Evolutionary conservation across 2,797 vertebrate genomes (phyloP).

Genomic region (Anolis apletophallus): DNA sequence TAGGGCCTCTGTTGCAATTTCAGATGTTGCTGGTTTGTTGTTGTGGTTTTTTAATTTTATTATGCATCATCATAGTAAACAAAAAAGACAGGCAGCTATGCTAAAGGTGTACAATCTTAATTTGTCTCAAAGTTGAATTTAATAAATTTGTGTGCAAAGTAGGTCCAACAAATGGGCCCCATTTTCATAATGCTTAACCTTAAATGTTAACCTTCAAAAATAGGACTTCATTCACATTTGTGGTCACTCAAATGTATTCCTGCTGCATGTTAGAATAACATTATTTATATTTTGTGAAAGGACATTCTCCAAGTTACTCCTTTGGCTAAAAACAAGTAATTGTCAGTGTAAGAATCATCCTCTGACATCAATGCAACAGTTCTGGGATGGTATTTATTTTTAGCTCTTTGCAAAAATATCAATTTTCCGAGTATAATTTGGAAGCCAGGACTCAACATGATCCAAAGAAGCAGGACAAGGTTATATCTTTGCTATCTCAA

Average conservation of each 20-base stretch:
- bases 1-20: neutral
- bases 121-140: neutral
- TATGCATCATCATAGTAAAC: too few relatives aligned
- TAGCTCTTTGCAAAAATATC: neutral
- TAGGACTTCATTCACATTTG: neutral
- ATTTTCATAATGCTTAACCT: neutral
- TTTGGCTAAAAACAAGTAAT: slow-evolving; percentile 3
- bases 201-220: neutral
- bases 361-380: neutral
- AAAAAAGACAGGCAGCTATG: too few relatives aligned
- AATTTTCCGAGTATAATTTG: neutral
- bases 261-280: neutral
- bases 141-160: neutral
- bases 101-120: too few relatives aligned
- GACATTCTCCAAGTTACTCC: slow-evolving; percentile 10
- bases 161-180: neutral
- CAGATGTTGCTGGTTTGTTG: neutral
- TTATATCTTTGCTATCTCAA: neutral
- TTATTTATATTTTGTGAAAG: neutral
- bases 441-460: neutral
- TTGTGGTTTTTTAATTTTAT: too few relatives aligned
- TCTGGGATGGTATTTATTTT: too few relatives aligned
- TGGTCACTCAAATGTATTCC: neutral
- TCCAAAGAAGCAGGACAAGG: neutral
- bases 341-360: neutral